Base-by-base conservation (phyloP, 2,888 invertebrate genomes). In the Marasmarcha lunaedactyla region DNA sequence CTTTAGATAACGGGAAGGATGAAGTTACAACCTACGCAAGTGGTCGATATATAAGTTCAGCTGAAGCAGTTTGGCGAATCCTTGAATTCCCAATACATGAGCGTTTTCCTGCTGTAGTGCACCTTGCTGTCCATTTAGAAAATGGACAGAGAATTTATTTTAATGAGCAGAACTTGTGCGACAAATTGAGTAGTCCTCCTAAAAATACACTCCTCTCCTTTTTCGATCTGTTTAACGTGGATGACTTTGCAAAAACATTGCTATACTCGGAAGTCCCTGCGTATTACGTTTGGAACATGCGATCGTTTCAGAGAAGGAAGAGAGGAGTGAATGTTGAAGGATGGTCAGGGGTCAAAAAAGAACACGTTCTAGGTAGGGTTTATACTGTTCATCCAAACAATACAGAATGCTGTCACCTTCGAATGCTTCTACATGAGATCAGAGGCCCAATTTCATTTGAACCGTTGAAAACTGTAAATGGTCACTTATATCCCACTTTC, bases 401-500 rank as follows among this genome's bases (percentile, higher is more conserved):
- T 30, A n/a, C 37, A 1, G 44, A 41, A 26, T 41, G 44, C n/a
- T 44, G 15, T 11, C 35, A 41, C 12, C 12, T 44, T 10, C 41
- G 41, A 1, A 9, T 41, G 37, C 15, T 41, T 9, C 15, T 42
- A 5, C 41, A 43, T 30, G 36, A 30, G 11, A 36, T 47, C 2
- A 39, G 37, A 14, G 42, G 45, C 1, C 43, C 47, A 33, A 42
- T 41, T 26, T 45, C 43, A 4, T 47, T 43, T n/a, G n/a, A n/a
- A n/a, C 4, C 20, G 20, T 39, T 47, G 13, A 46, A 40, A 41
- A 46, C 47, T 36, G 43, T 46, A 7, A 36, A 48, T 40, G 44
- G 45, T 39, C 30, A 26, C 2, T 4, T 45, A 13, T 40, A 45
- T 37, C 37, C 39, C 13, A 57, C 57, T 25, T 65, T 20, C 20